Percentiles rank a stretch among this genome's conserved stretches.
Conservation (phyloP, 2,113 vertebrate species). For the Tenebrosternarchus preto region DNA sequence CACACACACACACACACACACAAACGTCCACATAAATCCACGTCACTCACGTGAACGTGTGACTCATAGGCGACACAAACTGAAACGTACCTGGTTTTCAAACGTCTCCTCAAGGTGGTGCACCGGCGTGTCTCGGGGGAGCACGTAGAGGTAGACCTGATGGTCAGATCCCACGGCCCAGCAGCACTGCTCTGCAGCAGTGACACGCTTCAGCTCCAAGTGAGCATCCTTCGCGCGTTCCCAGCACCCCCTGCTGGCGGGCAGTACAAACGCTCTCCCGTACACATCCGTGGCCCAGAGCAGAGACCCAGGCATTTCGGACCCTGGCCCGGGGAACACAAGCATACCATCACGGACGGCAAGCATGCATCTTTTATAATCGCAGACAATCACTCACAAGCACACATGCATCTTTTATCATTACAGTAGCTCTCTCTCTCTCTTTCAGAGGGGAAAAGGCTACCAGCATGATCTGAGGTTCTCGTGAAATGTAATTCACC, state of each 20-base stretch:
- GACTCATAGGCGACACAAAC: too few relatives aligned
- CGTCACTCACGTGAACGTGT: too few relatives aligned
- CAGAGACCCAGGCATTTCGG: slow-evolving; percentile 79
- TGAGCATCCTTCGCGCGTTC: slow-evolving; percentile 80
- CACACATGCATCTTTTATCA: too few relatives aligned
- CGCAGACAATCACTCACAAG: not conserved
- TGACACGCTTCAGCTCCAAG: slow-evolving; percentile 89
- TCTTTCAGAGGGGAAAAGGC: too few relatives aligned
- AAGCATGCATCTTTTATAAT: not conserved
- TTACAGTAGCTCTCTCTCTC: too few relatives aligned
- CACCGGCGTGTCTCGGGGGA: slow-evolving; percentile 83
- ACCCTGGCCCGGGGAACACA: not conserved
- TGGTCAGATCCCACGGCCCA: slow-evolving; percentile 96
- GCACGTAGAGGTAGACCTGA: slow-evolving; percentile 86
- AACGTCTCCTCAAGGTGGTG: slow-evolving; percentile 91
- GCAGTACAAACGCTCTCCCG: slow-evolving; percentile 87
- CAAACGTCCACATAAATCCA: not conserved
- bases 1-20: not conserved
- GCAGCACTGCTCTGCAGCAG: slow-evolving; percentile 83
- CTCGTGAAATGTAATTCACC: too few relatives aligned
- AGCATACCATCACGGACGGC: not conserved
- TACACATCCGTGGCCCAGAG: slow-evolving; percentile 95
- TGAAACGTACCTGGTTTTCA: slow-evolving; percentile 88
- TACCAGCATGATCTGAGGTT: too few relatives aligned
- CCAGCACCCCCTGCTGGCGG: slow-evolving; percentile 85